phyloP scores from a whole-genome alignment of 2,888 invertebrate species.

The Mactromeris polynyma region DNA sequence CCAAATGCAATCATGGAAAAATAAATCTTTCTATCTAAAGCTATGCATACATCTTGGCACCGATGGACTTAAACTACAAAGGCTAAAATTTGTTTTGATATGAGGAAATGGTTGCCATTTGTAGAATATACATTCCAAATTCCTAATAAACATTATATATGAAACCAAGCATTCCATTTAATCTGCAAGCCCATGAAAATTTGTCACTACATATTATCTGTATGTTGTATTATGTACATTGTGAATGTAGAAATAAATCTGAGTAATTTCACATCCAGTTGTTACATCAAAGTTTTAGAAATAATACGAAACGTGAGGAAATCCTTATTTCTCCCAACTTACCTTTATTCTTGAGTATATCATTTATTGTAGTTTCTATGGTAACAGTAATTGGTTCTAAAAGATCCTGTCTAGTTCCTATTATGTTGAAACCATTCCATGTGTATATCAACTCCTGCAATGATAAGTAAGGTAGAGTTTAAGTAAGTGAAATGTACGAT shows the following conservation, averaged over 20 bases:
- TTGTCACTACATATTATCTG: background rate
- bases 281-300: background rate
- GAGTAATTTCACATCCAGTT: background rate
- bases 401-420: conserved; percentile 91
- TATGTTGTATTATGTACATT: background rate
- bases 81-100: too few relatives aligned
- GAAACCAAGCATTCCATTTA: too few relatives aligned
- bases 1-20: too few relatives aligned
- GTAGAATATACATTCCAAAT: background rate
- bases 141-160: background rate
- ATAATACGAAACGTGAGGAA: background rate
- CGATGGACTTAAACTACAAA: too few relatives aligned
- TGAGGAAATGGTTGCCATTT: too few relatives aligned
- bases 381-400: conserved; percentile 85
- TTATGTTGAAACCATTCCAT: conserved; percentile 96
- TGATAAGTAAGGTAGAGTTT: background rate
- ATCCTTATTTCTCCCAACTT: background rate
- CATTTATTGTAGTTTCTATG: conserved; percentile 86
- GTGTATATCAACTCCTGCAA: conserved; percentile 94
- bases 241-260: background rate
- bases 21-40: too few relatives aligned
- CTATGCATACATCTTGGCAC: too few relatives aligned
- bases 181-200: too few relatives aligned
- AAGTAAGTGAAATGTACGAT: too few relatives aligned
- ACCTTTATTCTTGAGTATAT: conserved; percentile 84